phyloP scores from a whole-genome alignment of 1,140 invertebrate genomes.

The Pseudomyrmex cubaensis region DNA sequence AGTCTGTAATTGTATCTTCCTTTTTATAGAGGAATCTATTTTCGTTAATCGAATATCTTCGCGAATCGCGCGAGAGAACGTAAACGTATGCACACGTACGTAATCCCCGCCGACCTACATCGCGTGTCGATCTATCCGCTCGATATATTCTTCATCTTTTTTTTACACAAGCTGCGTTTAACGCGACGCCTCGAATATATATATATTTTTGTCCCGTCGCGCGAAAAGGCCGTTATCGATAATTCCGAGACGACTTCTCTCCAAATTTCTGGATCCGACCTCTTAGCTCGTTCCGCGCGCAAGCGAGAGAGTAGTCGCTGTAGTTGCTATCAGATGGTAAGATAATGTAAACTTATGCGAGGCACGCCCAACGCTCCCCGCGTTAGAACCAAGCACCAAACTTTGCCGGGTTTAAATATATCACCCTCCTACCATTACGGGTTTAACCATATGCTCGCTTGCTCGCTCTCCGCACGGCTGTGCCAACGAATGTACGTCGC shows the following conservation, averaged over 20 bases:
- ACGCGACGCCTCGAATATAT: neutral
- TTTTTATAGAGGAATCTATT: too few relatives aligned
- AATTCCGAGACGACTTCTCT: conserved; percentile 57
- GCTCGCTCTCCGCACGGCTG: conserved; percentile 5
- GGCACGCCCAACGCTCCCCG: conserved; percentile 80
- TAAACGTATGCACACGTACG: neutral
- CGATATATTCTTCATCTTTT: neutral
- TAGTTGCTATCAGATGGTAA: conserved; percentile 83
- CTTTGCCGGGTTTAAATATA: conserved; percentile 85
- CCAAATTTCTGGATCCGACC: conserved; percentile 69
- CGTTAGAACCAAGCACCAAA: conserved; percentile 78
- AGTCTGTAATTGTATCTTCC: neutral
- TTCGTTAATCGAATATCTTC: conserved; percentile 1
- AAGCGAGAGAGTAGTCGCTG: conserved; percentile 63
- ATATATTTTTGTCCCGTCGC: conserved; percentile 13
- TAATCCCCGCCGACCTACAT: neutral
- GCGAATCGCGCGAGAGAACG: neutral
- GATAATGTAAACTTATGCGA: conserved; percentile 86
- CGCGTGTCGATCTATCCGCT: neutral
- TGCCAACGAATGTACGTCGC: conserved; percentile 60
- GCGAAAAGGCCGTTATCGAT: conserved; percentile 19
- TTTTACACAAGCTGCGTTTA: too few relatives aligned
- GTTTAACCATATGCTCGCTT: conserved; percentile 83
- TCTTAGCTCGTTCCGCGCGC: conserved; percentile 64
- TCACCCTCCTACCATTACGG: conserved; percentile 80